Percentiles rank a stretch among this genome's conserved stretches.
These are phyloP conservation scores for Podarcis cretensis DNA, from an alignment of 2,113 vertebrate species.

Conservation along the genomic window DNA sequence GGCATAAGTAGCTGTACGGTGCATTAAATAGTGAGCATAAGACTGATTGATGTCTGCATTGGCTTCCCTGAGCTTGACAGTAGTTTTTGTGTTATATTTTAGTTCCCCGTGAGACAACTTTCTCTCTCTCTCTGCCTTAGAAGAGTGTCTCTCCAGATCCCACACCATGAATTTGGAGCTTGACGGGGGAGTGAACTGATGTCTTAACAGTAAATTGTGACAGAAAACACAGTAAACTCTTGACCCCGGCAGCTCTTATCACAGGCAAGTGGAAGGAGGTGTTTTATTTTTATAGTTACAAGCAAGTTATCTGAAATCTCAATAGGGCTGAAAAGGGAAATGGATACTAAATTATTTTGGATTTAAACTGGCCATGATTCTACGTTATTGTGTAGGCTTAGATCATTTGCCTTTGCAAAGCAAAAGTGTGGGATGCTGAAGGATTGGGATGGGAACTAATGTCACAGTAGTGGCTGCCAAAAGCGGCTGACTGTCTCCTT, in stretches of 20 bases:
- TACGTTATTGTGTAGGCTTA: background rate
- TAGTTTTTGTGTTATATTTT: slow-evolving; percentile 9
- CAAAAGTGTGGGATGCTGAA: background rate
- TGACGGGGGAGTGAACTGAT: background rate
- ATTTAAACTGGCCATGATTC: background rate
- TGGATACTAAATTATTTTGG: background rate
- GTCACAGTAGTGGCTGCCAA: background rate
- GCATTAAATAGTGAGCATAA: background rate
- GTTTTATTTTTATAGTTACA: slow-evolving; percentile 27
- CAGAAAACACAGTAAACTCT: slow-evolving; percentile 21
- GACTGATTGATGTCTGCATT: background rate
- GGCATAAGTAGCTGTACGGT: background rate
- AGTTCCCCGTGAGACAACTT: background rate
- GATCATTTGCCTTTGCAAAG: background rate
- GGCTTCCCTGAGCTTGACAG: slow-evolving; percentile 1
- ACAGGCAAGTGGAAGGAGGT: slow-evolving; percentile 9
- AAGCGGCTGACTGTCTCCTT: background rate
- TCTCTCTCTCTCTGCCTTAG: background rate
- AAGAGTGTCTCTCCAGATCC: slow-evolving; percentile 6
- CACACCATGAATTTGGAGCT: background rate
- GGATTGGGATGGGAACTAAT: background rate
- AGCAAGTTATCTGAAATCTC: slow-evolving; percentile 24
- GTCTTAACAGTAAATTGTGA: slow-evolving; percentile 21
- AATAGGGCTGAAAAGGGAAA: background rate
- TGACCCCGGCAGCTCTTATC: slow-evolving; percentile 7